These are phyloP conservation scores for Gadus macrocephalus DNA, from an alignment of 2,113 vertebrate species.

Conservation along the genomic window DNA sequence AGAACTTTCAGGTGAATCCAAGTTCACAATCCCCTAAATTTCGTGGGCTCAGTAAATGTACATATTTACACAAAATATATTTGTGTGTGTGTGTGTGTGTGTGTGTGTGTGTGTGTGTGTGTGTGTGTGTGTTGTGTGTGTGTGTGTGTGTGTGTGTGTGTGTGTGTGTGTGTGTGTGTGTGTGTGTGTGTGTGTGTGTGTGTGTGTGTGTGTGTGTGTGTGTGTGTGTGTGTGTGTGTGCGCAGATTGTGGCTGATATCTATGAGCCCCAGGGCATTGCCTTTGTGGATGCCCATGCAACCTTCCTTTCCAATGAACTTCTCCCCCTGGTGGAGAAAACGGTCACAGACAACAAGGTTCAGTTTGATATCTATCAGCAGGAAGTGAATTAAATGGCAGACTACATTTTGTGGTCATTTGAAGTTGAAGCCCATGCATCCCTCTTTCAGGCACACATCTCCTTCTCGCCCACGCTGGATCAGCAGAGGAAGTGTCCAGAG, in stretches of 20 bases:
- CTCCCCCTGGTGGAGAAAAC: constrained; percentile 81
- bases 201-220: constrained; percentile 9
- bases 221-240: constrained; percentile 16
- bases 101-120: too few species aligned
- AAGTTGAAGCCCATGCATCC: neutral
- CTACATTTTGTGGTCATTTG: neutral
- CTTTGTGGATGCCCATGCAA: constrained; percentile 76
- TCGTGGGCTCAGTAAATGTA: too few species aligned
- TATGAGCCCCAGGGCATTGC: constrained; percentile 87
- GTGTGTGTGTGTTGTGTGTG: constrained; percentile 10
- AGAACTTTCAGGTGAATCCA: constrained; percentile 57
- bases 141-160: constrained; percentile 12
- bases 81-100: too few species aligned
- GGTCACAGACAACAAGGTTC: constrained; percentile 82
- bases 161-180: neutral
- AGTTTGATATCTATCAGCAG: neutral
- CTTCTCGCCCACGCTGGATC: constrained; percentile 72
- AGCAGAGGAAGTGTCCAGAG: constrained; percentile 80
- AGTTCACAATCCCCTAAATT: neutral
- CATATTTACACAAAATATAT: neutral
- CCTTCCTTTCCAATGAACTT: constrained; percentile 83
- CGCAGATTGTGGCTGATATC: constrained; percentile 83
- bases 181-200: too few species aligned
- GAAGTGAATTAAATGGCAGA: neutral
- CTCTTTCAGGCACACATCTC: constrained; percentile 62